Evolutionary conservation across 2,888 invertebrate species (phyloP).

Genomic region (Cylloceria caligata): DNA sequence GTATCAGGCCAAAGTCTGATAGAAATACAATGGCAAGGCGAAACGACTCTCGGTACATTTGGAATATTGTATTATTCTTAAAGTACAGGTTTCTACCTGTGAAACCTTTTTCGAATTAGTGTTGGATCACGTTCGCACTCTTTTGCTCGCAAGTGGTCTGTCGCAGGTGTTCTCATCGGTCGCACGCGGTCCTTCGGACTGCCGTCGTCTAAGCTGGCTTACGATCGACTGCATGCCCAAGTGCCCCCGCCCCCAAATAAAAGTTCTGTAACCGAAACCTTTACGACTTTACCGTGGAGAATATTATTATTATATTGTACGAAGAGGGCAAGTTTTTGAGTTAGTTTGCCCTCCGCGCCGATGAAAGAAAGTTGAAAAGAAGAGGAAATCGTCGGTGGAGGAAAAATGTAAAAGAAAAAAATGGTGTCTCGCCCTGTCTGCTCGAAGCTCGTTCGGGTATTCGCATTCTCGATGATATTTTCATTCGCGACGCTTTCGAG

Average conservation of each 20-base stretch:
- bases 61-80: conserved; percentile 11
- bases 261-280: conserved; percentile 44
- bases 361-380: conserved; percentile 13
- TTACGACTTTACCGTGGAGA: conserved; percentile 12
- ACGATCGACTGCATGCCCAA: conserved; percentile 4
- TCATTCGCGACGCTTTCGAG: conserved; percentile 45
- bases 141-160: conserved; percentile 18
- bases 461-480: conserved; percentile 37
- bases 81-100: conserved; percentile 16
- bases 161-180: conserved; percentile 33
- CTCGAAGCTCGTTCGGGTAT: conserved; percentile 5
- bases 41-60: background rate
- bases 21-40: no score
- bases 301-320: background rate
- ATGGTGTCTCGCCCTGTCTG: background rate
- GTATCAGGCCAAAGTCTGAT: background rate
- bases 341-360: background rate
- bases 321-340: background rate
- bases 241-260: conserved; percentile 23
- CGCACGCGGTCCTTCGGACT: background rate
- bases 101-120: conserved; percentile 31
- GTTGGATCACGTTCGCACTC: background rate
- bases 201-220: background rate
- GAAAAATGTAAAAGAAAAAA: conserved; percentile 24
- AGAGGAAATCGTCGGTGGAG: conserved; percentile 10